phyloP scores from a whole-genome alignment of 2,797 vertebrate species.

The Clarias platycephalus region DNA sequence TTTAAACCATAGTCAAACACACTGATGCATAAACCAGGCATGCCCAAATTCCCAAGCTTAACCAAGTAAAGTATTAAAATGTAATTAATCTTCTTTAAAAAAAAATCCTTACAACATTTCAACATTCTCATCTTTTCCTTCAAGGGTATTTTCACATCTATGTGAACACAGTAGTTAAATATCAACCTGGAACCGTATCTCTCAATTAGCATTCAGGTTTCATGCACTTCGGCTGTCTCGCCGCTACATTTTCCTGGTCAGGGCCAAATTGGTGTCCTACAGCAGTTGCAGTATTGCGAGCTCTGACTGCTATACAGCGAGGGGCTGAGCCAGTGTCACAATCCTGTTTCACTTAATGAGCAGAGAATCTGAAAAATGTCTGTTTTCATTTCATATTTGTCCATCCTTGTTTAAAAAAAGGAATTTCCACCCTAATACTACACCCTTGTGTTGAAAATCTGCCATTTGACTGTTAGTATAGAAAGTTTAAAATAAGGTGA shows the following conservation, averaged over 20 bases:
- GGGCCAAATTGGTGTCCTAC: slow-evolving; percentile 51
- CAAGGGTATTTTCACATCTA: background rate
- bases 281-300: slow-evolving; percentile 41
- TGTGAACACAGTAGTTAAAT: background rate
- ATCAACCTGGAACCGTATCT: slow-evolving; percentile 27
- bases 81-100: background rate
- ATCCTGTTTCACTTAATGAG: slow-evolving; percentile 53
- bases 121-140: background rate
- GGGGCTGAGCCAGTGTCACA: slow-evolving; percentile 40
- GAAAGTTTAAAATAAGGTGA: too few relatives aligned
- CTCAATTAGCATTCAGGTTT: slow-evolving; percentile 54
- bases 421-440: slow-evolving; percentile 19
- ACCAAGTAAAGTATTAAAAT: background rate
- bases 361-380: slow-evolving; percentile 46
- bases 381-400: slow-evolving; percentile 52
- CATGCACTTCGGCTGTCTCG: slow-evolving; percentile 34
- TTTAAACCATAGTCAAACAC: background rate
- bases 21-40: background rate
- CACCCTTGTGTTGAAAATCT: background rate
- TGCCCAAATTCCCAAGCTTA: background rate
- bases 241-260: slow-evolving; percentile 39
- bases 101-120: background rate
- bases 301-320: slow-evolving; percentile 37
- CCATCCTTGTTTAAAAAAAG: slow-evolving; percentile 43
- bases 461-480: background rate